Percentiles rank a stretch among this genome's conserved stretches.
phyloP scores from a whole-genome alignment of 2,113 vertebrate species.

The Polypterus senegalus region DNA sequence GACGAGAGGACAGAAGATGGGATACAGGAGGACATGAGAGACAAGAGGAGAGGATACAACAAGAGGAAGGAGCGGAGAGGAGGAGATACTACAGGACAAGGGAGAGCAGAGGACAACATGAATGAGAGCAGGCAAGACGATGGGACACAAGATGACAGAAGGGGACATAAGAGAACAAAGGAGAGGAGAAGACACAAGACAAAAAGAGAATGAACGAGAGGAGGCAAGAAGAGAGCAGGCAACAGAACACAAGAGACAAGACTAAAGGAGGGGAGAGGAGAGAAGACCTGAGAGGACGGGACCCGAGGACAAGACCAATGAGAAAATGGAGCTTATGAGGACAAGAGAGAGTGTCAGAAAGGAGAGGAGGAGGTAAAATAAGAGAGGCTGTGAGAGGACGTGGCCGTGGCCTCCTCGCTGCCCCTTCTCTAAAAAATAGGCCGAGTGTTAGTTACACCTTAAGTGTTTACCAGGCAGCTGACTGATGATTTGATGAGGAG shows the following conservation, averaged over 20 bases:
- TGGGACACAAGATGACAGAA: background rate
- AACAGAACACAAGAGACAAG: slow-evolving; percentile 16
- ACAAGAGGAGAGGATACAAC: background rate
- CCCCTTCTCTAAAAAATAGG: too few relatives aligned
- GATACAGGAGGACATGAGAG: background rate
- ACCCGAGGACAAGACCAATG: slow-evolving; percentile 25
- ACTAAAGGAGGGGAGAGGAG: background rate
- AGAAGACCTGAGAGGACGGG: background rate
- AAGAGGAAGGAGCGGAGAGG: background rate
- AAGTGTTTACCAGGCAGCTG: too few relatives aligned
- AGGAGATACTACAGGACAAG: background rate
- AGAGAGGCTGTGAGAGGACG: too few relatives aligned
- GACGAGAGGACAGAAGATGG: too few relatives aligned
- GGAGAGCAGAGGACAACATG: background rate
- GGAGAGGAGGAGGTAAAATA: too few relatives aligned
- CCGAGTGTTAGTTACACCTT: too few relatives aligned
- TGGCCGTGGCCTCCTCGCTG: too few relatives aligned
- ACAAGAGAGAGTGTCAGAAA: too few relatives aligned
- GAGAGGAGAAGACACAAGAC: background rate
- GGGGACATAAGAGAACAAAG: background rate
- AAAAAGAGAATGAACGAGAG: background rate
- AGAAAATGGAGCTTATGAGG: too few relatives aligned
- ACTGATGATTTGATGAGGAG: too few relatives aligned
- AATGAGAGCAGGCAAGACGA: background rate
- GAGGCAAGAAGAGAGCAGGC: background rate